A percentile compares a stretch with the other conserved stretches of the same genome.
Evolutionary conservation across 2,888 invertebrate genomes (phyloP).

Genomic region (Coremacera marginata): DNA sequence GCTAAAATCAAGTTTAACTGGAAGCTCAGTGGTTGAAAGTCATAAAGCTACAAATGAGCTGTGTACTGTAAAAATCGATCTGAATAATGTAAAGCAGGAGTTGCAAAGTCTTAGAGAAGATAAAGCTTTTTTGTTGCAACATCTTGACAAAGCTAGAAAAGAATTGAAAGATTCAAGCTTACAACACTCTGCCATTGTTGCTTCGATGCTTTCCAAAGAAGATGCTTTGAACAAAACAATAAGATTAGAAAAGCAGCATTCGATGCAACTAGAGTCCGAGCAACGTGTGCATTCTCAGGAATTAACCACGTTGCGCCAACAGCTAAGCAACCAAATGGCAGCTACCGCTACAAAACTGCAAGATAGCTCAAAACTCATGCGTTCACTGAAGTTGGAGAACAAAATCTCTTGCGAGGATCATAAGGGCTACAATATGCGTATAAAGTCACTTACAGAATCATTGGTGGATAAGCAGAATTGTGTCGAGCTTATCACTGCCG

Average conservation of each 20-base stretch:
- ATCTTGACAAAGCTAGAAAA: conserved; percentile 52
- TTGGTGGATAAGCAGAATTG: conserved; percentile 87
- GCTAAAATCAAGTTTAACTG: conserved; percentile 67
- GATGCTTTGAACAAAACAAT: conserved; percentile 56
- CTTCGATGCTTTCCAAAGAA: conserved; percentile 53
- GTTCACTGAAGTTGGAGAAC: conserved; percentile 67
- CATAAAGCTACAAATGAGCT: conserved; percentile 55
- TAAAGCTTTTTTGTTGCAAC: conserved; percentile 52
- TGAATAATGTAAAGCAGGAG: conserved; percentile 72
- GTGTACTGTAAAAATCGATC: conserved; percentile 72
- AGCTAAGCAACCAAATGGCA: conserved; percentile 64
- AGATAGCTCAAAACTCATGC: conserved; percentile 69
- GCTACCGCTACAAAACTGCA: conserved; percentile 57
- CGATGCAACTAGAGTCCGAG: conserved; percentile 66
- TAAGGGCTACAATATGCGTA: conserved; percentile 59
- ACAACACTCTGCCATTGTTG: conserved; percentile 43
- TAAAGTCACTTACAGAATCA: conserved; percentile 81
- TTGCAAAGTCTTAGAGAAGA: conserved; percentile 57
- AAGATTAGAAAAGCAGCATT: conserved; percentile 69
- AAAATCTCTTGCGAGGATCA: conserved; percentile 57
- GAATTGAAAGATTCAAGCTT: conserved; percentile 52
- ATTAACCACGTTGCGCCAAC: conserved; percentile 65
- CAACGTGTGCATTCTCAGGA: conserved; percentile 67
- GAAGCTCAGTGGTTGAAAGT: conserved; percentile 50
- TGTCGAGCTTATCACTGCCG: conserved; percentile 85